Conservation (phyloP, 2,888 invertebrate species). For the Pardosa pseudoannulata region DNA sequence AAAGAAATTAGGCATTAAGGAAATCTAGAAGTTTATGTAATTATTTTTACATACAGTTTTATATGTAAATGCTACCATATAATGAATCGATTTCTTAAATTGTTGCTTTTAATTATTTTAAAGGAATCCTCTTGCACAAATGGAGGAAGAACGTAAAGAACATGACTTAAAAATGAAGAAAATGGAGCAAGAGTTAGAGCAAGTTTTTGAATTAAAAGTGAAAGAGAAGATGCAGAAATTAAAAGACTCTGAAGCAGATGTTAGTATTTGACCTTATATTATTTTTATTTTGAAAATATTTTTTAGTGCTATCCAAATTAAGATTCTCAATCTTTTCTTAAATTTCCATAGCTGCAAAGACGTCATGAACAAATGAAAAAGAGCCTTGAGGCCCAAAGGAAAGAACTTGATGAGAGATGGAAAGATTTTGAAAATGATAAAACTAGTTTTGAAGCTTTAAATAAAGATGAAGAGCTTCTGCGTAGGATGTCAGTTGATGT, state of each 20-base stretch:
- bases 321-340: too few relatives aligned
- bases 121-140: slow-evolving; percentile 95
- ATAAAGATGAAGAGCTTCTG: slow-evolving; percentile 91
- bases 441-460: slow-evolving; percentile 91
- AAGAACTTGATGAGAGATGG: slow-evolving; percentile 92
- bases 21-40: too few relatives aligned
- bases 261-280: slow-evolving; percentile 79
- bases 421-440: slow-evolving; percentile 90
- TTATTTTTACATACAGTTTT: too few relatives aligned
- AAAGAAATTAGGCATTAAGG: too few relatives aligned
- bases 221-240: slow-evolving; percentile 96
- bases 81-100: slow-evolving; percentile 12
- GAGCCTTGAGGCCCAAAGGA: slow-evolving; percentile 90
- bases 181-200: slow-evolving; percentile 99
- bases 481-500: slow-evolving; percentile 89
- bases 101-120: slow-evolving; percentile 37
- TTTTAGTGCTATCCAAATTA: too few relatives aligned
- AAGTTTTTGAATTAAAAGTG: slow-evolving; percentile 98
- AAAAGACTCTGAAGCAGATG: slow-evolving; percentile 94
- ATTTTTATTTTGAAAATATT: too few relatives aligned
- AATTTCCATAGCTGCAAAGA: slow-evolving; percentile 78
- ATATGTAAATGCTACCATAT: slow-evolving; percentile 7
- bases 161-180: slow-evolving; percentile 98
- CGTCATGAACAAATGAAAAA: slow-evolving; percentile 90
- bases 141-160: slow-evolving; percentile 98